Conservation (phyloP, 2,113 vertebrate genomes). For the Myotis lucifugus region DNA sequence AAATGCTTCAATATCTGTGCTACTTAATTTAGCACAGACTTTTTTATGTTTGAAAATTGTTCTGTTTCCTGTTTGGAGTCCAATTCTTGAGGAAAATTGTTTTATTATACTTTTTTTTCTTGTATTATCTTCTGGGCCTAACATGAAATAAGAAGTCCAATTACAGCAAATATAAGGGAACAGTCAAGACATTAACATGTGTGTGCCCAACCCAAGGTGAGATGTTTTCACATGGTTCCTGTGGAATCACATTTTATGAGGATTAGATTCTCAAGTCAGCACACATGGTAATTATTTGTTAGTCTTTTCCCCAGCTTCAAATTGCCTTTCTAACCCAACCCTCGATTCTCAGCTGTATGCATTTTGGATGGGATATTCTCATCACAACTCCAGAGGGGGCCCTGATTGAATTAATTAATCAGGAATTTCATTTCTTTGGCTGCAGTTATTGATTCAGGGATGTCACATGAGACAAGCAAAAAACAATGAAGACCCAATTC, state of each 20-base stretch:
- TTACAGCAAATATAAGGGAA: not conserved
- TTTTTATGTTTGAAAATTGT: conserved; percentile 62
- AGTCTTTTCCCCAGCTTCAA: not conserved
- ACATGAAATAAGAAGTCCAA: conserved; percentile 18
- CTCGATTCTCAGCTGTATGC: not conserved
- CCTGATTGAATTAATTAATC: not conserved
- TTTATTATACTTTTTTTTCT: not conserved
- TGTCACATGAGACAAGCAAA: not conserved
- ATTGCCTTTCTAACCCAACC: not conserved
- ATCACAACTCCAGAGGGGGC: not conserved
- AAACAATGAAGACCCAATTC: not conserved
- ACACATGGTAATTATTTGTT: not conserved
- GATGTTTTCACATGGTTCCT: not conserved
- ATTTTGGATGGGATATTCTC: not conserved
- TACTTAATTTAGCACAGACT: conserved; percentile 44
- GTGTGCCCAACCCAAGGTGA: not conserved
- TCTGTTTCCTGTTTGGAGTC: conserved; percentile 40
- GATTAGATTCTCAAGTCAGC: not conserved
- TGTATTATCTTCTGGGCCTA: not conserved
- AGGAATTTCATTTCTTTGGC: not conserved
- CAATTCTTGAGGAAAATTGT: not conserved
- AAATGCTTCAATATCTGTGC: conserved; percentile 55
- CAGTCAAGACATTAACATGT: not conserved
- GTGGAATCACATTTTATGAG: not conserved
- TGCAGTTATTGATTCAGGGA: not conserved